Evolutionary conservation across 92 coral and sea anemone genomes (phyloP), one percentile per base, ranked within the genome.

Genomic region (Zoanthus solanderi): DNA sequence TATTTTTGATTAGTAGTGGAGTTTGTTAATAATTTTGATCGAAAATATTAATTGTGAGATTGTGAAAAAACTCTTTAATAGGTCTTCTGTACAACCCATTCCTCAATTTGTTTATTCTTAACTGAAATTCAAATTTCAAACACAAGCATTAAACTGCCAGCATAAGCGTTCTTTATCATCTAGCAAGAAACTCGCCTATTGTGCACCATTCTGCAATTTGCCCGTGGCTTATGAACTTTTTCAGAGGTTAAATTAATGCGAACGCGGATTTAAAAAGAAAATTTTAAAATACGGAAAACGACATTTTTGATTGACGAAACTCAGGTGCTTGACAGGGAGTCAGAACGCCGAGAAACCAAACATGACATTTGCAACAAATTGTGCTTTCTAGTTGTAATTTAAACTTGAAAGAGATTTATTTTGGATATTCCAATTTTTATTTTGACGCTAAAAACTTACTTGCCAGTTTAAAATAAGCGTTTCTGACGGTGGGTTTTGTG

Each of bases 91-190:
- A 66, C 63, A 45, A 29, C 44, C 50, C 66, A 45, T 29, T 46
- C 60, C 45, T 71, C 53, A 14, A 45, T 44, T 81, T 81, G 85
- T 81, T 81, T 81, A 81, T 66, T 52, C 15, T 54, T 81, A 81
- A 81, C 61, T 29, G 74, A 32, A 81, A 81, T 81, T 81, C 66
- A 81, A 81, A 81, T 81, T 81, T 66, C 60, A 81, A 81, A 69
- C 60, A 81, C 85, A 66, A 80, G 76, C 76, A 75, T 60, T 44
- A 45, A 45, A 81, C 60, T 58, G 75, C 17, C 66, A 81, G 65
- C 12, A 11, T 81, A 44, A 67, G 54, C 75, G 18, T 23, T 66
- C 60, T 65, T 57, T 65, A 37, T 45, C 18, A 5, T 23, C 57
- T n/a, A 46, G 11, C 61, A 17, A 45, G 61, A 81, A 69, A 81